Base-by-base conservation (phyloP, 1,140 invertebrate genomes). In the Drosophila sulfurigaster region DNA sequence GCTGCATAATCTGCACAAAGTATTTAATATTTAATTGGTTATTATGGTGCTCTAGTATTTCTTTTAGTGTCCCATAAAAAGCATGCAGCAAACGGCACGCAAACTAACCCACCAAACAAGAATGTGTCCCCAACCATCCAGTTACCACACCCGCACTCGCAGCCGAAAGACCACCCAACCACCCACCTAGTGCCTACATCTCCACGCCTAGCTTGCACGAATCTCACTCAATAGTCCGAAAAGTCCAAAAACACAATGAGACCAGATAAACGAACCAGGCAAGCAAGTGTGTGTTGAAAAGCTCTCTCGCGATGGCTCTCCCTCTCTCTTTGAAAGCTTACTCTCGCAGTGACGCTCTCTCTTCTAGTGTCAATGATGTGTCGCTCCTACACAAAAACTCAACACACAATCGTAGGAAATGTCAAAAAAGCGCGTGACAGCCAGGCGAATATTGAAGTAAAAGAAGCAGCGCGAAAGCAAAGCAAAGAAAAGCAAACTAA, bases 201-300 rank as follows among this genome's bases (percentile, higher is more conserved):
- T 35, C 4, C 57, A 28, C 57, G 20, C n/a, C 11, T 46, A 28
- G 30, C n/a, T 59, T 20, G 25, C 43, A 71, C n/a, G 72, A 76
- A 81, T 66, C 76, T 82, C 83, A 88, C 83, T 88, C 83, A 88
- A 88, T 88, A 88, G 63, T 82, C 83, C 80, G 83, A 87, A 88
- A 82, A 66, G 56, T 28, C 66, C 25, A 38, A 38, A 66, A 38
- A 8, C 32, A 54, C 38, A 65, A 63, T 62, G 70, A 62, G 52
- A 57, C 72, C 85, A 88, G 85, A 78, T 78, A 83, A 83, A 79
- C 80, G 71, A 69, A 54, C 64, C 58, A 76, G 67, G 73, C 77
- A 63, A 57, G 57, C 59, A 35, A 32, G 11, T 35, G 35, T 49
- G 38, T 74, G 78, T 54, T 78, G 71, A 78, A 80, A 78, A 72